A percentile compares a stretch with the other conserved stretches of the same genome.
These are phyloP conservation scores for Eristalis tenax DNA, from an alignment of 2,888 invertebrate genomes.

Conservation along the genomic window DNA sequence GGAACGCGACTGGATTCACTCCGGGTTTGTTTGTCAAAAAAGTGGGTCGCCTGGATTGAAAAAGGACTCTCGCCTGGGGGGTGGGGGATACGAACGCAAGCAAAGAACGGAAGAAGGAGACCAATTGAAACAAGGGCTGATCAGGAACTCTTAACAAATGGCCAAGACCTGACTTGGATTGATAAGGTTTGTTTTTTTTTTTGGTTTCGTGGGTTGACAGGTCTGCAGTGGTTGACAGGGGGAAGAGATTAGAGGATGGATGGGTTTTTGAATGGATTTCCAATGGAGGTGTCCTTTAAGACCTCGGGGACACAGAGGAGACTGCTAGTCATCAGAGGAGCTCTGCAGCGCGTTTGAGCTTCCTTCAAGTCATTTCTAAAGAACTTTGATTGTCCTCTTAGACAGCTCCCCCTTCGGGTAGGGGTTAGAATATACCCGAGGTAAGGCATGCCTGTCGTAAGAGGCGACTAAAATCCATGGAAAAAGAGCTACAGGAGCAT, in stretches of 20 bases:
- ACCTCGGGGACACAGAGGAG: no score
- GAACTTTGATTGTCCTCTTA: no score
- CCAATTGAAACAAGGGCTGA: conserved; percentile 50
- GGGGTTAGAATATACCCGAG: no score
- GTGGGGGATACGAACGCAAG: neutral
- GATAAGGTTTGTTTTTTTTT: conserved; percentile 15
- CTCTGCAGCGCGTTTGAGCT: no score
- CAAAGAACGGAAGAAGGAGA: neutral
- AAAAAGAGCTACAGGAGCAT: no score
- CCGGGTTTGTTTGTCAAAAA: conserved; percentile 14
- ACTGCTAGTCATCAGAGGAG: no score
- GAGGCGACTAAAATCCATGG: no score
- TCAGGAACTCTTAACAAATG: conserved; percentile 54
- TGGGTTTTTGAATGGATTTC: neutral
- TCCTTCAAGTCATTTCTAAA: no score
- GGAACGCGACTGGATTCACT: conserved; percentile 24
- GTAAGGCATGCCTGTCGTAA: no score
- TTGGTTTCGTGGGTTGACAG: no score
- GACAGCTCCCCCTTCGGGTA: no score
- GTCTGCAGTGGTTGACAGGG: neutral
- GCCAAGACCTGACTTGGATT: conserved; percentile 55
- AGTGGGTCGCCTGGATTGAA: neutral
- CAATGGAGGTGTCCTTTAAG: neutral
- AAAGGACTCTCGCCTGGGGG: conserved; percentile 11
- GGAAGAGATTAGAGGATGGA: neutral